Conservation (phyloP, 2,797 vertebrate species). For the Cheirogaleus major region DNA sequence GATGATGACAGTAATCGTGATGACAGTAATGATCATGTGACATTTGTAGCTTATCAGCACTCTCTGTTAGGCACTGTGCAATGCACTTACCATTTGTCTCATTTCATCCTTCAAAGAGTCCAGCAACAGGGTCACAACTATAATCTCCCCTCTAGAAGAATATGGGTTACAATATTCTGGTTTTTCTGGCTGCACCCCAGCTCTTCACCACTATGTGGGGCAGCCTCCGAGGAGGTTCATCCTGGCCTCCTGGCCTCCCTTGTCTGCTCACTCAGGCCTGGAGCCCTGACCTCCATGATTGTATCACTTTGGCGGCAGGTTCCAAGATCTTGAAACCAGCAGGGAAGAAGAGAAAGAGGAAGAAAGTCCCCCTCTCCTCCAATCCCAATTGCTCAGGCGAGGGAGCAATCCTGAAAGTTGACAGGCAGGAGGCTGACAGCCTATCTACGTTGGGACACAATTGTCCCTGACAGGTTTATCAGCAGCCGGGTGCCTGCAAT, state of each 20-base stretch:
- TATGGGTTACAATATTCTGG: neutral
- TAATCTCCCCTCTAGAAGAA: neutral
- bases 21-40: neutral
- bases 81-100: neutral
- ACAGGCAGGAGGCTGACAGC: slow-evolving; percentile 68
- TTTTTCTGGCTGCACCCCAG: neutral
- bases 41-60: neutral
- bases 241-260: too few species aligned
- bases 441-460: slow-evolving; percentile 46
- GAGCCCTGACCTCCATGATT: neutral
- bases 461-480: slow-evolving; percentile 77
- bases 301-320: neutral
- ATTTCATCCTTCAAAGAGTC: neutral
- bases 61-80: neutral
- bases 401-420: neutral
- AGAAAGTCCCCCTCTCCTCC: neutral
- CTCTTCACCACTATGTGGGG: neutral
- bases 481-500: slow-evolving; percentile 47
- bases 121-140: neutral
- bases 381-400: neutral
- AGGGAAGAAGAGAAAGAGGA: neutral
- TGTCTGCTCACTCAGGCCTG: neutral
- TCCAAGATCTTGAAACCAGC: neutral
- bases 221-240: too few species aligned
- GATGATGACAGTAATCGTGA: neutral